Evolutionary conservation across 2,888 invertebrate genomes (phyloP).

Genomic region (Gasteruption jaculator): DNA sequence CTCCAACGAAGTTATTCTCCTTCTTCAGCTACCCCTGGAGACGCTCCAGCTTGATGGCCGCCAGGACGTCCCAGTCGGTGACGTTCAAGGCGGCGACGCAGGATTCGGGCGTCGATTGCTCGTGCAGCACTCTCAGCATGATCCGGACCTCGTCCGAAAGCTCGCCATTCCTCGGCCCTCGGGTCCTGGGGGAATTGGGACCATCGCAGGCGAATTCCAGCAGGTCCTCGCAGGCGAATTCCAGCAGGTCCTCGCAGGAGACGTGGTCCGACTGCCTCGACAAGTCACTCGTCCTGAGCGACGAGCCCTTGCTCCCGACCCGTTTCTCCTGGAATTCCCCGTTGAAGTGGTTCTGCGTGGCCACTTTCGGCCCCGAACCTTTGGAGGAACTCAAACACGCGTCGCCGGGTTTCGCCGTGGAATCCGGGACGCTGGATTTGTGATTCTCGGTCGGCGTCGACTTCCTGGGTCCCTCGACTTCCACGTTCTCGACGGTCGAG

Average conservation of each 20-base stretch:
- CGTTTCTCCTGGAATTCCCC: conserved; percentile 18
- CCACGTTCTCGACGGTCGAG: too few relatives aligned
- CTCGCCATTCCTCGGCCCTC: conserved; percentile 70
- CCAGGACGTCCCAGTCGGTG: conserved; percentile 84
- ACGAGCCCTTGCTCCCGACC: too few relatives aligned
- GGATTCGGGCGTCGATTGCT: conserved; percentile 60
- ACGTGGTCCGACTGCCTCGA: conserved; percentile 68
- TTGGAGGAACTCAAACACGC: too few relatives aligned
- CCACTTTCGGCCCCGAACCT: conserved; percentile 7
- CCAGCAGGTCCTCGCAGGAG: too few relatives aligned
- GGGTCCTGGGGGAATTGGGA: conserved; percentile 64
- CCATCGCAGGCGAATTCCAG: conserved; percentile 82
- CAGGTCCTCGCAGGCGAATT: conserved; percentile 89
- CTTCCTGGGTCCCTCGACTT: too few relatives aligned
- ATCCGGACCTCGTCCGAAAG: conserved; percentile 88
- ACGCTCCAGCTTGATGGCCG: conserved; percentile 77
- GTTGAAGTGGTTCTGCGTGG: conserved; percentile 12
- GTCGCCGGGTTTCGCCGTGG: too few relatives aligned
- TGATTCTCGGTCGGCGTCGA: too few relatives aligned
- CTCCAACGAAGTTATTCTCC: conserved; percentile 45
- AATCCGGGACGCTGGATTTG: too few relatives aligned
- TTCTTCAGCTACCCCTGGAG: conserved; percentile 54
- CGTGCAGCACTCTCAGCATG: conserved; percentile 77
- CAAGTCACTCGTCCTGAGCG: conserved; percentile 28
- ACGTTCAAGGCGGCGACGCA: conserved; percentile 78